A percentile compares a stretch with the other conserved stretches of the same genome.
phyloP scores from a whole-genome alignment of 1,140 invertebrate species.

The Ridgeia piscesae region DNA sequence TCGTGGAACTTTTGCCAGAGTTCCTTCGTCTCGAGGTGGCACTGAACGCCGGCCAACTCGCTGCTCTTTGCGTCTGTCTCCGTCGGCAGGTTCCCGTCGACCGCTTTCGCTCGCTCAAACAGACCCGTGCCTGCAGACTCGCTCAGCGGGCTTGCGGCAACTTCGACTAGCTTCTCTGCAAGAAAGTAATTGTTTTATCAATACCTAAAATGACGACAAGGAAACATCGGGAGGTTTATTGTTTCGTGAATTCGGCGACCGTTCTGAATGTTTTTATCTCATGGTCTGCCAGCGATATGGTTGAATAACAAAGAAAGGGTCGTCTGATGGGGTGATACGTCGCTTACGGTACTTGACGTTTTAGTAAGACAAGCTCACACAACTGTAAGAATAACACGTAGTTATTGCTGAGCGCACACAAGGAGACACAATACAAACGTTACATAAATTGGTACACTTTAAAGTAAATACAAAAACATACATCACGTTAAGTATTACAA shows the following conservation, averaged over 20 bases:
- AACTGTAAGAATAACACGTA: background rate
- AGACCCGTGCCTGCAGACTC: background rate
- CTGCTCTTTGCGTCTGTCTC: background rate
- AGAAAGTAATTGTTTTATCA: background rate
- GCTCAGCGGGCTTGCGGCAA: background rate
- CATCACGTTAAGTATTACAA: too few species aligned
- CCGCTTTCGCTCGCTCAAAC: background rate
- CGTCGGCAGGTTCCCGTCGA: background rate
- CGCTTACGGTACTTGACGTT: background rate
- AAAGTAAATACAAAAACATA: background rate
- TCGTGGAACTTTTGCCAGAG: constrained; percentile 99
- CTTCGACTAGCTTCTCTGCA: background rate
- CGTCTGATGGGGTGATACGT: background rate
- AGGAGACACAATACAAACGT: background rate
- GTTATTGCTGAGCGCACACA: background rate
- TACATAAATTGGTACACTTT: background rate
- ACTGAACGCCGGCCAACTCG: constrained; percentile 43
- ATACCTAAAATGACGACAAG: background rate
- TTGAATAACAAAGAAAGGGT: background rate
- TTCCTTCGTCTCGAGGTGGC: constrained; percentile 65
- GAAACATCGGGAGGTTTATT: background rate
- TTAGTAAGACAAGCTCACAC: background rate
- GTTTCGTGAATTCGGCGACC: background rate
- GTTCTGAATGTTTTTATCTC: background rate
- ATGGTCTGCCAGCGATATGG: background rate